A percentile compares a stretch with the other conserved stretches of the same genome.
Evolutionary conservation across 2,113 vertebrate species (phyloP).

Genomic region (Gnathonemus echidnorhynchus): DNA sequence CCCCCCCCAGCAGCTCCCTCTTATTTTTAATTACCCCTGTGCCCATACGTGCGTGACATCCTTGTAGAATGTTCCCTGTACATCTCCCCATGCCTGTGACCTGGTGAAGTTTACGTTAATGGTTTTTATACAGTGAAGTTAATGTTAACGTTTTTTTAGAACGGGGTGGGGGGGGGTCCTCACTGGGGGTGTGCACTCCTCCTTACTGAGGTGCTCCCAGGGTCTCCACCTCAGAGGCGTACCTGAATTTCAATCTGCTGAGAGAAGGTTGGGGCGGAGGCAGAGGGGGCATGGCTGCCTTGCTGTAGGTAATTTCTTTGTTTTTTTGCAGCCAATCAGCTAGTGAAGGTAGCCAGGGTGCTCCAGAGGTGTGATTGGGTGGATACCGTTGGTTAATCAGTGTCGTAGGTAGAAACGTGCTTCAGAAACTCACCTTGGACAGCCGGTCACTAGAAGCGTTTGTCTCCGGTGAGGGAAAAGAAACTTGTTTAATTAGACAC

Average conservation of each 20-base stretch:
- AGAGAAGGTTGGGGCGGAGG: not conserved
- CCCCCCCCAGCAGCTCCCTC: not conserved
- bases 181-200: no score
- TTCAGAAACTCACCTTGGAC: not conserved
- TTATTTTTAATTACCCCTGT: not conserved
- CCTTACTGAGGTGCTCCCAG: not conserved
- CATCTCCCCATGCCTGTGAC: not conserved
- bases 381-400: not conserved
- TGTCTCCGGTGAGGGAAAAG: not conserved
- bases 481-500: not conserved
- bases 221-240: not conserved
- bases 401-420: not conserved
- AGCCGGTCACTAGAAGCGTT: not conserved
- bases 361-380: not conserved
- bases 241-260: not conserved
- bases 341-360: not conserved
- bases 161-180: no score
- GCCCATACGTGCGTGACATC: not conserved
- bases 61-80: not conserved
- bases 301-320: not conserved
- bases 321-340: not conserved
- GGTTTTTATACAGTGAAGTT: not conserved
- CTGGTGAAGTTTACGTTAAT: not conserved
- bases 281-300: not conserved
- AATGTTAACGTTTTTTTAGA: no score